A percentile compares a stretch with the other conserved stretches of the same genome.
phyloP scores from a whole-genome alignment of 2,888 invertebrate genomes.

The Empis livida region DNA sequence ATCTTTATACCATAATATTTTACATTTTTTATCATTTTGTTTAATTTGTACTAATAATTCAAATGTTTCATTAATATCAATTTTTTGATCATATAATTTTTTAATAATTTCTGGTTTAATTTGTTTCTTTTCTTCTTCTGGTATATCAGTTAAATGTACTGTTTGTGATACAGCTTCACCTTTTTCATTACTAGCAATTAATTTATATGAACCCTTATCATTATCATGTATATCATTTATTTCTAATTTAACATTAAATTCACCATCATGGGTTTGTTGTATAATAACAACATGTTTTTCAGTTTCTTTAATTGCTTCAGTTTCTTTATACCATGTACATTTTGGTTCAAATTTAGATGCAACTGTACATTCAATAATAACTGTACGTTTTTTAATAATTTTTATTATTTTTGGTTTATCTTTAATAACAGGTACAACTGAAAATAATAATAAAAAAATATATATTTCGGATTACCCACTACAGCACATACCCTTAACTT shows the following conservation, averaged over 20 bases:
- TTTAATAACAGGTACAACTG: slow-evolving; percentile 85
- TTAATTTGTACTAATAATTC: slow-evolving; percentile 66
- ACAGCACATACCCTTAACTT: too few relatives aligned
- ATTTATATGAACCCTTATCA: slow-evolving; percentile 81
- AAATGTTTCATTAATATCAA: slow-evolving; percentile 59
- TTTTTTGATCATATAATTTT: slow-evolving; percentile 58
- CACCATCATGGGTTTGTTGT: slow-evolving; percentile 49
- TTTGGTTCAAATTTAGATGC: slow-evolving; percentile 87
- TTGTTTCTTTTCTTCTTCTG: slow-evolving; percentile 59
- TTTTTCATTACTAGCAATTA: slow-evolving; percentile 84
- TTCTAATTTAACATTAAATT: slow-evolving; percentile 81
- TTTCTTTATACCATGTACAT: slow-evolving; percentile 88
- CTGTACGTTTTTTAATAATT: slow-evolving; percentile 81
- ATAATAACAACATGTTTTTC: slow-evolving; percentile 28
- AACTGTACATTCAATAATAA: slow-evolving; percentile 87
- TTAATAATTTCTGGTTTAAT: slow-evolving; percentile 70
- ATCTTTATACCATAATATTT: slow-evolving; percentile 77
- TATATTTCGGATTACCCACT: slow-evolving; percentile 1
- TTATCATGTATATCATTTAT: slow-evolving; percentile 66
- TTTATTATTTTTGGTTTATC: slow-evolving; percentile 86
- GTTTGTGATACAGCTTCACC: slow-evolving; percentile 83
- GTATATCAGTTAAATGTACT: slow-evolving; percentile 75
- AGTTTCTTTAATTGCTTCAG: slow-evolving; percentile 58
- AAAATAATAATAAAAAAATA: slow-evolving; percentile 1
- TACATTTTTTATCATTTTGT: slow-evolving; percentile 63